A percentile compares a stretch with the other conserved stretches of the same genome.
phyloP scores from a whole-genome alignment of 2,888 invertebrate species.

The Cecidostiba fungosa region DNA sequence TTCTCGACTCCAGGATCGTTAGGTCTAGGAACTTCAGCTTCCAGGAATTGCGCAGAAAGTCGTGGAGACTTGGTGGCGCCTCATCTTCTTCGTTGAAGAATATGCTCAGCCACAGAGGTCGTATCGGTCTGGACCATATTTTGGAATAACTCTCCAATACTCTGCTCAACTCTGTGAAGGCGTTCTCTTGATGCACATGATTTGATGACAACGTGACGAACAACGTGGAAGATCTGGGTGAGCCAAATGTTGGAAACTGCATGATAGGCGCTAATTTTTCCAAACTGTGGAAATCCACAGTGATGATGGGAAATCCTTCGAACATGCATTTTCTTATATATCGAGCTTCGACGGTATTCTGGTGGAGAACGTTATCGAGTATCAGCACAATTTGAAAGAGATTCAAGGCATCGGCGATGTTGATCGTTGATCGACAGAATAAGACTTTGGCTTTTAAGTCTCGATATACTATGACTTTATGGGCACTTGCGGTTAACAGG shows the following conservation, averaged over 20 bases:
- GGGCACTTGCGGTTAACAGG: background rate
- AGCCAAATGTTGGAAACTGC: background rate
- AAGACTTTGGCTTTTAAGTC: background rate
- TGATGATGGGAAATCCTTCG: background rate
- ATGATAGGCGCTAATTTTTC: background rate
- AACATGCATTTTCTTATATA: background rate
- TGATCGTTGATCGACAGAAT: background rate
- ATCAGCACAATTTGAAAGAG: conserved; percentile 37
- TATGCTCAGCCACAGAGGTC: conserved; percentile 39
- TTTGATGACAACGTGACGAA: conserved; percentile 6
- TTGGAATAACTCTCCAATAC: background rate
- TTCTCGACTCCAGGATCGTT: conserved; percentile 40
- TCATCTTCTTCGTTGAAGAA: background rate
- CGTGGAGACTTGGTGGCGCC: background rate
- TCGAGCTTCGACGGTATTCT: background rate
- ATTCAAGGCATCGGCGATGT: background rate
- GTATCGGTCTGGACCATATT: background rate
- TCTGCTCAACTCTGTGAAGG: background rate
- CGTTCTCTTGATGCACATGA: no score
- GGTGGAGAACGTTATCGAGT: background rate
- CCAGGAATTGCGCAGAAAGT: conserved; percentile 1
- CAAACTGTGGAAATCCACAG: background rate
- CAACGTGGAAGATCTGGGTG: conserved; percentile 6
- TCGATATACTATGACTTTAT: background rate
- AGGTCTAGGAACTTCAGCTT: conserved; percentile 41